Conservation (phyloP, 2,113 vertebrate species). For the Bos indicus region DNA sequence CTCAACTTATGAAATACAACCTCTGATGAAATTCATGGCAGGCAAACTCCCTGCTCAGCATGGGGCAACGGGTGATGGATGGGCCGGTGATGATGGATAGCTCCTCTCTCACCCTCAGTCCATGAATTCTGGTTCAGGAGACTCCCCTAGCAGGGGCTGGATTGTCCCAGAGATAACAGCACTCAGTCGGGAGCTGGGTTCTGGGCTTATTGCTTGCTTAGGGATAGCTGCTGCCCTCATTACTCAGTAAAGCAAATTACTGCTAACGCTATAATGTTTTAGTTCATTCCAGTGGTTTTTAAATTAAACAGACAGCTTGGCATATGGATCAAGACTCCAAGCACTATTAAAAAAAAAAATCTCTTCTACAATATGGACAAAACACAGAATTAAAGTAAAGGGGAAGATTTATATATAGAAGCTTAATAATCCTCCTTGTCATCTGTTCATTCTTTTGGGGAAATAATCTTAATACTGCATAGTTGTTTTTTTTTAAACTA, state of each 20-base stretch:
- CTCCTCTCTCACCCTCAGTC: background rate
- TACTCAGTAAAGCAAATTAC: conserved; percentile 26
- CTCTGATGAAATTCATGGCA: conserved; percentile 35
- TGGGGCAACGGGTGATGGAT: background rate
- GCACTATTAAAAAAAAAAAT: background rate
- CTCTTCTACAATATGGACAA: conserved; percentile 19
- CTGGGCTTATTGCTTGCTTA: background rate
- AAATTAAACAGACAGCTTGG: conserved; percentile 14
- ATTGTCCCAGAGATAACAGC: background rate
- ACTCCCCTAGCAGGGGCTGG: background rate
- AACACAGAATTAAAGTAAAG: conserved; percentile 46
- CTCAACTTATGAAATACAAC: conserved; percentile 27
- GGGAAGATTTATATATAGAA: conserved; percentile 33
- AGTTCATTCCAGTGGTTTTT: conserved; percentile 24
- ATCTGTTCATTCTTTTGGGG: background rate
- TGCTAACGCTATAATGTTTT: background rate
- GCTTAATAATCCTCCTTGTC: conserved; percentile 47
- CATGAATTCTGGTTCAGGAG: background rate
- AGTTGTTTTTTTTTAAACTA: background rate
- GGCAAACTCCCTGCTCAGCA: background rate
- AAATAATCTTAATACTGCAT: conserved; percentile 39
- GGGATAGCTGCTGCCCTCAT: background rate
- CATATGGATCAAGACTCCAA: background rate
- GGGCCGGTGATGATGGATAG: background rate
- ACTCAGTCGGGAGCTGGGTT: background rate